Conservation (phyloP, 2,888 invertebrate genomes). For the Noctua comes region DNA sequence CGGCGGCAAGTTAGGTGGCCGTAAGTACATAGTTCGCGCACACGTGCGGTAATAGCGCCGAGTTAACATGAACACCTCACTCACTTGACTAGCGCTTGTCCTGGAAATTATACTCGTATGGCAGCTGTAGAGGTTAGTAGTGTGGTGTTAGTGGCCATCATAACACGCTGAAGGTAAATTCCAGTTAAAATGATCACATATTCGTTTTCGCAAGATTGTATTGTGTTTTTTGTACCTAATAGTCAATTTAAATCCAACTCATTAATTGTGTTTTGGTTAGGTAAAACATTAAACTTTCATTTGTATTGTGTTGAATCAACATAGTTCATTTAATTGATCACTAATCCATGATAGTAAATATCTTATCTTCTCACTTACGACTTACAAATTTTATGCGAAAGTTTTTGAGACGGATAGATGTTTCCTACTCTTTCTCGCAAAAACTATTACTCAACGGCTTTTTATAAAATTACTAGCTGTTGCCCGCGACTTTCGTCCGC, state of each 20-base stretch:
- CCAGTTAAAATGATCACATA: background rate
- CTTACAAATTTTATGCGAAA: background rate
- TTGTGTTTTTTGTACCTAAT: background rate
- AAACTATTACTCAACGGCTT: too few relatives aligned
- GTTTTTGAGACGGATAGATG: background rate
- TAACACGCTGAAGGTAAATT: background rate
- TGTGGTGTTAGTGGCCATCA: background rate
- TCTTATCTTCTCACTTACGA: background rate
- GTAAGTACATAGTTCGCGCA: constrained; percentile 26
- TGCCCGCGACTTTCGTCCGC: too few relatives aligned
- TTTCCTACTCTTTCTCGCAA: too few relatives aligned
- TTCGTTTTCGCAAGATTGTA: background rate
- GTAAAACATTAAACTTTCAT: too few relatives aligned
- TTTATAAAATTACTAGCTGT: too few relatives aligned
- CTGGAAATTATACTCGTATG: constrained; percentile 21
- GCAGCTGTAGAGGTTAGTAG: background rate
- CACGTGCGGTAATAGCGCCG: constrained; percentile 24
- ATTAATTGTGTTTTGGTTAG: too few relatives aligned
- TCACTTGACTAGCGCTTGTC: constrained; percentile 45
- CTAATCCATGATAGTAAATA: background rate
- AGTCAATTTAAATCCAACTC: background rate
- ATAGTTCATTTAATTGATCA: background rate
- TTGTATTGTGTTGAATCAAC: too few relatives aligned
- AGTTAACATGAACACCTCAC: constrained; percentile 47
- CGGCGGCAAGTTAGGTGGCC: constrained; percentile 41